A percentile compares a stretch with the other conserved stretches of the same genome.
phyloP scores from a whole-genome alignment of 2,797 vertebrate genomes.

The Halcyon chelicuti region DNA sequence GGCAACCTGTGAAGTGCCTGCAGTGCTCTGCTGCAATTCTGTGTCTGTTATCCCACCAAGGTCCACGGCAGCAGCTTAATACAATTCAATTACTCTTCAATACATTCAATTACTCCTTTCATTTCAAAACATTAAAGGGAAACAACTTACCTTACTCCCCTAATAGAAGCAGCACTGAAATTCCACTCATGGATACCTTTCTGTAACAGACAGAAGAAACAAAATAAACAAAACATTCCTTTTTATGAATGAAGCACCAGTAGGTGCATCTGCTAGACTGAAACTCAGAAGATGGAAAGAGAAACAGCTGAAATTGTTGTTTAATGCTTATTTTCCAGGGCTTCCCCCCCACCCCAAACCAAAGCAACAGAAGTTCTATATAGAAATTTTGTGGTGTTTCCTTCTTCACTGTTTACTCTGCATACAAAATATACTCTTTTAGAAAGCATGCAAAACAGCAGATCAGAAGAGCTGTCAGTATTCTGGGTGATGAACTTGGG shows the following conservation, averaged over 20 bases:
- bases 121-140: background rate
- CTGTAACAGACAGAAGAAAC: slow-evolving; percentile 73
- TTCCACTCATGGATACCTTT: slow-evolving; percentile 98
- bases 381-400: background rate
- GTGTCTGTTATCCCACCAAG: background rate
- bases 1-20: background rate
- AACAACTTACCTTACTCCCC: slow-evolving; percentile 85
- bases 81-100: background rate
- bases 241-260: background rate
- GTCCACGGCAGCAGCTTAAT: background rate
- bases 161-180: slow-evolving; percentile 90
- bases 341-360: background rate
- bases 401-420: background rate
- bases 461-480: background rate
- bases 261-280: background rate
- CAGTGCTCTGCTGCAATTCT: background rate
- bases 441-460: background rate
- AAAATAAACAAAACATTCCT: background rate
- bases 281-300: background rate
- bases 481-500: background rate
- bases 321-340: background rate
- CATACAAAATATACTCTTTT: background rate
- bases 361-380: background rate
- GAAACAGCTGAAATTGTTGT: background rate
- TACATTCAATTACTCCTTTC: background rate